phyloP scores from a whole-genome alignment of 2,888 invertebrate genomes.

The Artemia sinica region DNA sequence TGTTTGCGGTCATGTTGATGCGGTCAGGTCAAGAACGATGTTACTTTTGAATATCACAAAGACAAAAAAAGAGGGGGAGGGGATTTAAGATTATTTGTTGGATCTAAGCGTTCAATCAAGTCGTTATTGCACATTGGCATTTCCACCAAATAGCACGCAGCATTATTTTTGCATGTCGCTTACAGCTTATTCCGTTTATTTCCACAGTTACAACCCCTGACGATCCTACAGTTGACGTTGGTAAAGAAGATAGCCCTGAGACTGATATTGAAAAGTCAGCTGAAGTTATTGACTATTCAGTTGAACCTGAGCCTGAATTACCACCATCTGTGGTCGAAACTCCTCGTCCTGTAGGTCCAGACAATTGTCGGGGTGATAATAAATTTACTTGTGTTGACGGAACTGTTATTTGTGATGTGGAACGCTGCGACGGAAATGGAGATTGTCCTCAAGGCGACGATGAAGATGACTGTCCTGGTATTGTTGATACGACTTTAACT shows the following conservation, averaged over 20 bases:
- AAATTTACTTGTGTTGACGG: slow-evolving; percentile 22
- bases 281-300: too few relatives aligned
- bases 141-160: too few relatives aligned
- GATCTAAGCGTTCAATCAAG: too few relatives aligned
- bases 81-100: neutral
- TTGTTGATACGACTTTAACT: too few relatives aligned
- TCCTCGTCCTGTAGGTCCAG: slow-evolving; percentile 18
- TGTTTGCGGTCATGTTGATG: too few relatives aligned
- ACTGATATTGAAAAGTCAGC: too few relatives aligned
- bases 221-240: too few relatives aligned
- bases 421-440: slow-evolving; percentile 28
- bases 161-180: too few relatives aligned
- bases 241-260: too few relatives aligned
- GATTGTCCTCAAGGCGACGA: slow-evolving; percentile 29
- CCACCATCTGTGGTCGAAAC: neutral
- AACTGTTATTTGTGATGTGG: slow-evolving; percentile 24
- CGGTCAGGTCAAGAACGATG: neutral
- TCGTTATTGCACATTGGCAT: too few relatives aligned
- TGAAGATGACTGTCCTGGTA: slow-evolving; percentile 26
- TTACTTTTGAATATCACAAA: neutral
- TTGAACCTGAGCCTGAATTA: slow-evolving; percentile 2
- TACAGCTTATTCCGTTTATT: too few relatives aligned
- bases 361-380: slow-evolving; percentile 22
- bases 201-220: too few relatives aligned
- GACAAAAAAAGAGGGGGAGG: neutral